Percentiles rank a stretch among this genome's conserved stretches.
Evolutionary conservation across 2,888 invertebrate genomes (phyloP).

Genomic region (Amiota communis): DNA sequence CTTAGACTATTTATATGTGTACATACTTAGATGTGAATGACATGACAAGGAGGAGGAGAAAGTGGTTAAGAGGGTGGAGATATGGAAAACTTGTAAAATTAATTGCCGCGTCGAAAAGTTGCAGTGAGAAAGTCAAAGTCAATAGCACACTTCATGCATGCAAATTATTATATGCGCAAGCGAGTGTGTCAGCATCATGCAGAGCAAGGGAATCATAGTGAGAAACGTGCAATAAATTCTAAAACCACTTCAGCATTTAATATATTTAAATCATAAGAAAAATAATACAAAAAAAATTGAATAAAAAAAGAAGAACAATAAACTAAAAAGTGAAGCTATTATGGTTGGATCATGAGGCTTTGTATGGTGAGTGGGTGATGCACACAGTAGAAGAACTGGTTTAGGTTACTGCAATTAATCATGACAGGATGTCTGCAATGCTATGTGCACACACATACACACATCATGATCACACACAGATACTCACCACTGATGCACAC

Average conservation of each 20-base stretch:
- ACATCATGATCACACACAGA: neutral
- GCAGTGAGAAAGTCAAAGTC: slow-evolving; percentile 6
- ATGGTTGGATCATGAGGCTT: neutral
- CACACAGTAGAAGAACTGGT: neutral
- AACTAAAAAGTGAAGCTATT: neutral
- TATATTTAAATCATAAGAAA: neutral
- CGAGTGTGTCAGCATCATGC: neutral
- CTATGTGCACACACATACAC: neutral
- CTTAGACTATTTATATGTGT: too few species aligned
- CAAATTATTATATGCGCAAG: neutral
- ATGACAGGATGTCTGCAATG: neutral
- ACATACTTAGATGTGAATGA: too few species aligned
- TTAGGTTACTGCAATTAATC: slow-evolving; percentile 15
- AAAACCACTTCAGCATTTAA: neutral
- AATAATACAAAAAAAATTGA: neutral
- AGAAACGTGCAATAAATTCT: slow-evolving; percentile 10
- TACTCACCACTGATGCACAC: neutral
- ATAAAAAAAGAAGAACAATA: neutral
- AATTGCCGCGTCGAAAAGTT: slow-evolving; percentile 1
- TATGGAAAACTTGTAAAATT: slow-evolving; percentile 5
- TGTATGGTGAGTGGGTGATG: too few species aligned
- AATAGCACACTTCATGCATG: slow-evolving; percentile 3
- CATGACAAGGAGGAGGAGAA: too few species aligned
- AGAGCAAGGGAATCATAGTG: neutral
- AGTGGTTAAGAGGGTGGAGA: too few species aligned